A percentile compares a stretch with the other conserved stretches of the same genome.
phyloP scores from a whole-genome alignment of 2,888 invertebrate species.

The Dasypolia templi region DNA sequence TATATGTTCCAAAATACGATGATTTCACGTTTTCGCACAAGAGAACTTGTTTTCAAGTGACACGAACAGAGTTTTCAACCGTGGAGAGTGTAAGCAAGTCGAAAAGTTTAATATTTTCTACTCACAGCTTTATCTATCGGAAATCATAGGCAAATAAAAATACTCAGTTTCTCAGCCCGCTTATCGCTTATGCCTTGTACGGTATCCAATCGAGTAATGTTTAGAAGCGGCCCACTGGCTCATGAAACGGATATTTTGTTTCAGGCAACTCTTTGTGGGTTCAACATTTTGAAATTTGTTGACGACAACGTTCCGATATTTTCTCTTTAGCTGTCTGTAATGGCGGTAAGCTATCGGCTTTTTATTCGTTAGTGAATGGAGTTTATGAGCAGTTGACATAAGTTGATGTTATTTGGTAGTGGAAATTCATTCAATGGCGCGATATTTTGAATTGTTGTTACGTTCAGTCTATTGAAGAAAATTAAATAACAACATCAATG shows the following conservation, averaged over 20 bases:
- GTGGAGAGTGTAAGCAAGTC: neutral
- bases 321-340: constrained; percentile 43
- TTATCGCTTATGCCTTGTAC: constrained; percentile 7
- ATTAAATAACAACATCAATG: neutral
- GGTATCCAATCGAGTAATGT: constrained; percentile 51
- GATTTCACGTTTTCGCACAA: no score
- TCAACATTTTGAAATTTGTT: constrained; percentile 60
- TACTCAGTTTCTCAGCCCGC: neutral
- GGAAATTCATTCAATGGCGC: neutral
- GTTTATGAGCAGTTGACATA: neutral
- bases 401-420: neutral
- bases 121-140: neutral
- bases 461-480: neutral
- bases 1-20: neutral
- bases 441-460: neutral
- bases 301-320: constrained; percentile 55
- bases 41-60: neutral
- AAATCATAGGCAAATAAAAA: neutral
- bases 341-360: constrained; percentile 37
- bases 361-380: constrained; percentile 17
- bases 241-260: constrained; percentile 68
- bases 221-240: constrained; percentile 60
- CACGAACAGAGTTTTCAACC: neutral
- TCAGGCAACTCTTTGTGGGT: constrained; percentile 66
- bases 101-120: neutral